Conservation (phyloP, 2,888 invertebrate genomes). For the Platypus cylindrus region DNA sequence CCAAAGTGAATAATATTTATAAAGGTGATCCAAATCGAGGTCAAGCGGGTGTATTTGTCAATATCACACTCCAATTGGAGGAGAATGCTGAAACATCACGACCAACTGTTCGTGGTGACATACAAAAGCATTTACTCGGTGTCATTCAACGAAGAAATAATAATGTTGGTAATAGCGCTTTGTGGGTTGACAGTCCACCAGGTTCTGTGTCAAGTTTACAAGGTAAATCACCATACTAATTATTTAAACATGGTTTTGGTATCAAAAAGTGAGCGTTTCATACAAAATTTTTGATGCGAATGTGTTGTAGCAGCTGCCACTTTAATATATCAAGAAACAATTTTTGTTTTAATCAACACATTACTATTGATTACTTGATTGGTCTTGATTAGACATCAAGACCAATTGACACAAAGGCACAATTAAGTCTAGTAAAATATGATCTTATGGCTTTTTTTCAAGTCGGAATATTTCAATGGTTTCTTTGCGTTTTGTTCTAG, state of each 20-base stretch:
- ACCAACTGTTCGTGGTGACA: conserved; percentile 55
- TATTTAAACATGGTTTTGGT: too few relatives aligned
- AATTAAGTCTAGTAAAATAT: too few relatives aligned
- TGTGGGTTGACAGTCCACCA: conserved; percentile 72
- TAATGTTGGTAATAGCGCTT: conserved; percentile 75
- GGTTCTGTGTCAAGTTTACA: conserved; percentile 65
- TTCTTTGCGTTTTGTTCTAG: conserved; percentile 36
- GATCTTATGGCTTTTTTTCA: too few relatives aligned
- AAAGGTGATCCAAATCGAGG: conserved; percentile 52
- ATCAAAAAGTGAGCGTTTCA: neutral
- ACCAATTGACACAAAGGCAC: too few relatives aligned
- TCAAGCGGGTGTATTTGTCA: conserved; percentile 68
- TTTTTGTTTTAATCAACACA: neutral
- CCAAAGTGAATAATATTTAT: conserved; percentile 67
- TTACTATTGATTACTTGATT: neutral
- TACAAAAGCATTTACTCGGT: conserved; percentile 73
- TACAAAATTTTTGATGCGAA: neutral
- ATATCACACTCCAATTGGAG: conserved; percentile 69
- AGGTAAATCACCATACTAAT: conserved; percentile 38
- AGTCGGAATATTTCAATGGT: too few relatives aligned
- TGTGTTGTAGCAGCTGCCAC: neutral
- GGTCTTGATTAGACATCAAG: neutral
- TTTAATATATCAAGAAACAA: neutral
- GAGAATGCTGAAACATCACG: conserved; percentile 61
- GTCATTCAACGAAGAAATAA: conserved; percentile 73